phyloP scores from a whole-genome alignment of 2,888 invertebrate species.

The Lamproptera curius region DNA sequence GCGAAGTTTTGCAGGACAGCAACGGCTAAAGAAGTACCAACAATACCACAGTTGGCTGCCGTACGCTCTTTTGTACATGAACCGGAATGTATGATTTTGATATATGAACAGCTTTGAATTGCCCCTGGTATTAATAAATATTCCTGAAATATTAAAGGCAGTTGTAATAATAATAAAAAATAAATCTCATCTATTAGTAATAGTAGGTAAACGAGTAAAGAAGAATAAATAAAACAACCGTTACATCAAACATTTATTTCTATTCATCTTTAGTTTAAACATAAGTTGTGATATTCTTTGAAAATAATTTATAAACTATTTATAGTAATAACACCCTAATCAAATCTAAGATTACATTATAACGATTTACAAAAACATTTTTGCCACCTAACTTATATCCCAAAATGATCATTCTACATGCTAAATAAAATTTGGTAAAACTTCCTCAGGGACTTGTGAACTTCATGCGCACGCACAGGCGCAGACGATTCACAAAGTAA shows the following conservation, averaged over 20 bases:
- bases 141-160: conserved; percentile 54
- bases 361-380: too few relatives aligned
- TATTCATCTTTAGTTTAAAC: too few relatives aligned
- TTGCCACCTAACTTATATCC: too few relatives aligned
- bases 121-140: conserved; percentile 71
- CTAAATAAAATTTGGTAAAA: too few relatives aligned
- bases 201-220: neutral
- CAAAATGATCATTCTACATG: too few relatives aligned
- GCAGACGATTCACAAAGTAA: neutral
- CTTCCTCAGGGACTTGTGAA: too few relatives aligned
- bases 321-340: too few relatives aligned
- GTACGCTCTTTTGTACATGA: conserved; percentile 73
- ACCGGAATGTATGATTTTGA: conserved; percentile 72
- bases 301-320: too few relatives aligned
- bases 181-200: too few relatives aligned
- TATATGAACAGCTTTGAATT: conserved; percentile 72
- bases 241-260: neutral
- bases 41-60: conserved; percentile 75
- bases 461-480: conserved; percentile 32
- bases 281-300: too few relatives aligned
- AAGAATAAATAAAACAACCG: neutral
- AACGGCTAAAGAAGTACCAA: conserved; percentile 72
- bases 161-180: conserved; percentile 9
- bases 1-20: conserved; percentile 67
- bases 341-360: too few relatives aligned